phyloP scores from a whole-genome alignment of 2,797 vertebrate species.

The Typhlichthys eigenmanni region DNA sequence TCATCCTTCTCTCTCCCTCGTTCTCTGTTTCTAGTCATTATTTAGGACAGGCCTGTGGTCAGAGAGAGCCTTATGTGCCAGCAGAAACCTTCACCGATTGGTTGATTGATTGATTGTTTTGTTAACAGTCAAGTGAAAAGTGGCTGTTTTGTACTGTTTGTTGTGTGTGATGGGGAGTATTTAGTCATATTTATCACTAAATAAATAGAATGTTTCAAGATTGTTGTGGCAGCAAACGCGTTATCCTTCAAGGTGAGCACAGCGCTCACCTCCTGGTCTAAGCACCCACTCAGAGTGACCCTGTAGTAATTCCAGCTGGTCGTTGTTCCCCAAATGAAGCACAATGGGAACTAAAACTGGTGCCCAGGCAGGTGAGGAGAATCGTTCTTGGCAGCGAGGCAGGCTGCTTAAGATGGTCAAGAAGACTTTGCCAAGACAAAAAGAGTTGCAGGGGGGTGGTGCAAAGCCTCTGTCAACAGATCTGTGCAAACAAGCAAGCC shows the following conservation, averaged over 20 bases:
- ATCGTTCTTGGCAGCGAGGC: slow-evolving; percentile 4
- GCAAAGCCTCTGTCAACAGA: slow-evolving; percentile 47
- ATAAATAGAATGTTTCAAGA: slow-evolving; percentile 15
- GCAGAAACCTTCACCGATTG: slow-evolving; percentile 17
- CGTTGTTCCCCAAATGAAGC: no score
- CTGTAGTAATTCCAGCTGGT: slow-evolving; percentile 14
- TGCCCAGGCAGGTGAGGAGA: neutral
- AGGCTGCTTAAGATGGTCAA: neutral
- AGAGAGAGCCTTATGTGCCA: slow-evolving; percentile 32
- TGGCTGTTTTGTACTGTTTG: slow-evolving; percentile 3
- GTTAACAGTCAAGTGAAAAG: no score
- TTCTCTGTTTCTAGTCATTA: slow-evolving; percentile 49
- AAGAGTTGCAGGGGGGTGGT: neutral
- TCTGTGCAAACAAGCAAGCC: slow-evolving; percentile 51
- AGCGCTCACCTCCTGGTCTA: slow-evolving; percentile 8
- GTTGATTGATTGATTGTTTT: neutral
- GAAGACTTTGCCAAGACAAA: no score
- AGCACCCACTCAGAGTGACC: neutral
- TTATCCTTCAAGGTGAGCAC: neutral
- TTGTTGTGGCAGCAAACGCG: slow-evolving; percentile 6
- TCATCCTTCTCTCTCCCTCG: slow-evolving; percentile 19
- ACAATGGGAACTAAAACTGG: neutral
- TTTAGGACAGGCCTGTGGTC: slow-evolving; percentile 48
- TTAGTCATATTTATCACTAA: neutral
- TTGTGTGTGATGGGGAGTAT: neutral